Evolutionary conservation across 1,140 invertebrate species (phyloP), one percentile per base, ranked within the genome.

Genomic region (Papilio polytes): DNA sequence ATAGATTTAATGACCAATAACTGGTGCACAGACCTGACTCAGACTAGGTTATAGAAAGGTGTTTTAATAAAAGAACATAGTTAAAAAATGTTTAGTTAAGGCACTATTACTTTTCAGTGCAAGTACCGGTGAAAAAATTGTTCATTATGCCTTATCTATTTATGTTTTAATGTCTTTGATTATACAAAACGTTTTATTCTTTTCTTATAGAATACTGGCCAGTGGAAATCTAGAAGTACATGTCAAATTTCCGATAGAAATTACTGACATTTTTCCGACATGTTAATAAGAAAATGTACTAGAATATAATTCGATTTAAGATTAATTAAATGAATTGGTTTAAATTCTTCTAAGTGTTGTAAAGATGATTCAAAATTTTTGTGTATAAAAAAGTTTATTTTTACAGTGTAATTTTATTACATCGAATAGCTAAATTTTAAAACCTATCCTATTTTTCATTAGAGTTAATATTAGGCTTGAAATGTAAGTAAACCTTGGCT

Each of bases 231-330:
- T 63, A 70, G 63, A 31, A 66, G 26, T 70, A 20, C 15, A 26
- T 70, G 63, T 31, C 63, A 70, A 18, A 7, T 70, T 31, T n/a
- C 53, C 31, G 26, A 70, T 36, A 70, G 63, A 63, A 63, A 1
- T 70, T 70, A 31, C 13, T 70, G 26, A 31, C 26, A 70, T 70
- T 70, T 70, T 15, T 31, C 26, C 26, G 63, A 15, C 63, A 70
- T 70, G 26, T 70, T 70, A 70, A 70, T 70, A 70, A 70, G 26
- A 36, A 31, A 70, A 70, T 70, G 63, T 70, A 70, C 18, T 70
- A 70, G 63, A 70, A 31, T 70, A 12, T 70, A 70, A 70, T 70
- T 31, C 26, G 63, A 31, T 70, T 70, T 36, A 70, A 70, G 26
- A 70, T 70, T 70, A 70, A 31, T 70, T 70, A 13, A 31, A 70